These are phyloP conservation scores for Diploptera punctata DNA, from an alignment of 2,888 invertebrate species.

Conservation along the genomic window DNA sequence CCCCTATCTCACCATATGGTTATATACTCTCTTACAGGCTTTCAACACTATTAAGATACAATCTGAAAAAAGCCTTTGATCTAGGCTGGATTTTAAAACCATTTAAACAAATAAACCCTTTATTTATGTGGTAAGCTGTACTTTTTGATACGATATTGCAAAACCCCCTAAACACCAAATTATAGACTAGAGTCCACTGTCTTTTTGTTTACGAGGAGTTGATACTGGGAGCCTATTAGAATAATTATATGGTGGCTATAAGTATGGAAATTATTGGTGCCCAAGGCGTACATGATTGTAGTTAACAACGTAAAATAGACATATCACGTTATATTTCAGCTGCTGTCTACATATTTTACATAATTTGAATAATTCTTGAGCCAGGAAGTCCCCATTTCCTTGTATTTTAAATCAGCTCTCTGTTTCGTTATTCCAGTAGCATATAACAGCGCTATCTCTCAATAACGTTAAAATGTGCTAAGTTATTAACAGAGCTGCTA, in stretches of 20 bases:
- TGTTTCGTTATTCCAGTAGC: background rate
- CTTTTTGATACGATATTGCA: conserved; percentile 4
- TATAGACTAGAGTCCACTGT: conserved; percentile 7
- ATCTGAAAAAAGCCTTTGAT: too few relatives aligned
- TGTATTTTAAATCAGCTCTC: background rate
- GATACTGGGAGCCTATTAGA: conserved; percentile 20
- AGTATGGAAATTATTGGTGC: conserved; percentile 22
- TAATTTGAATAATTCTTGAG: background rate
- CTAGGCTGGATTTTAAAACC: too few relatives aligned
- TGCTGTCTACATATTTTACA: background rate
- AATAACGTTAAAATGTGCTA: background rate
- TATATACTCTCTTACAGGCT: too few relatives aligned
- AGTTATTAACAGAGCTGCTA: background rate
- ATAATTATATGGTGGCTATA: conserved; percentile 23
- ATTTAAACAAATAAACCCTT: background rate
- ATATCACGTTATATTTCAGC: conserved; percentile 6
- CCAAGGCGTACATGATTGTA: background rate
- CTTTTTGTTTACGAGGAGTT: conserved; percentile 21
- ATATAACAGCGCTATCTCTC: background rate
- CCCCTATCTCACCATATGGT: too few relatives aligned
- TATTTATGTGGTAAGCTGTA: background rate
- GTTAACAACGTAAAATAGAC: background rate
- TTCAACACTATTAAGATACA: too few relatives aligned
- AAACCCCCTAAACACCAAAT: conserved; percentile 8
- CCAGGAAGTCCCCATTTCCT: background rate